phyloP scores from a whole-genome alignment of 2,888 invertebrate genomes.

The Aleiodes alternator region DNA sequence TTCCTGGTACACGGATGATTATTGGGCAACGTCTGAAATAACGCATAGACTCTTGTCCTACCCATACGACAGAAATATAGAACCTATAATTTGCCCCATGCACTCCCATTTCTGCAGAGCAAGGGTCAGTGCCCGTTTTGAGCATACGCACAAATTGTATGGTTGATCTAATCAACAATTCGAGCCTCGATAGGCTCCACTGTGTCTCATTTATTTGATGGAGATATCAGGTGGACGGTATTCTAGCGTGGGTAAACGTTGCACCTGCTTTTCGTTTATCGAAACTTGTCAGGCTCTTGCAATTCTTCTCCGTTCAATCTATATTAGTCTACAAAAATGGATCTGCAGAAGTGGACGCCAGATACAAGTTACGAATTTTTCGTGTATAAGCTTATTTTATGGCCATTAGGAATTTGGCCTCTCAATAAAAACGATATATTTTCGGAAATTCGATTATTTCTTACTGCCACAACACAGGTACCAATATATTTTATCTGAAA shows the following conservation, averaged over 20 bases:
- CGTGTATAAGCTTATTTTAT: conserved; percentile 55
- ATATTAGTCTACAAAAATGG: conserved; percentile 17
- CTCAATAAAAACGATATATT: conserved; percentile 48
- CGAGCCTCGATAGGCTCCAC: not conserved
- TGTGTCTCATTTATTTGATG: conserved; percentile 4
- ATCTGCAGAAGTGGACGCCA: conserved; percentile 49
- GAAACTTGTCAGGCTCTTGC: not conserved
- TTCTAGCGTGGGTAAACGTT: not conserved
- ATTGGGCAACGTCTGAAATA: no score
- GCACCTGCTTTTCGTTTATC: not conserved
- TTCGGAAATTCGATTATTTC: conserved; percentile 50
- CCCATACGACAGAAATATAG: not conserved
- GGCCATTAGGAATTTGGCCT: conserved; percentile 58
- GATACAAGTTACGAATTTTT: conserved; percentile 53
- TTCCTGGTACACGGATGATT: not conserved
- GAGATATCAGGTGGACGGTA: no score
- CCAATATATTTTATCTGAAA: not conserved
- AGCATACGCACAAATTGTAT: not conserved
- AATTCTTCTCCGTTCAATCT: not conserved
- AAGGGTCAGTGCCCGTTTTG: not conserved
- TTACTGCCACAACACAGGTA: conserved; percentile 55
- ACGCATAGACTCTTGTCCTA: no score
- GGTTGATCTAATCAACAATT: not conserved
- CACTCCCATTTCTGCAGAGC: not conserved
- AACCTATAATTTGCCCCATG: not conserved